Evolutionary conservation across 2,113 vertebrate species (phyloP), one percentile per base, ranked within the genome.

Genomic region (Alosa alosa): DNA sequence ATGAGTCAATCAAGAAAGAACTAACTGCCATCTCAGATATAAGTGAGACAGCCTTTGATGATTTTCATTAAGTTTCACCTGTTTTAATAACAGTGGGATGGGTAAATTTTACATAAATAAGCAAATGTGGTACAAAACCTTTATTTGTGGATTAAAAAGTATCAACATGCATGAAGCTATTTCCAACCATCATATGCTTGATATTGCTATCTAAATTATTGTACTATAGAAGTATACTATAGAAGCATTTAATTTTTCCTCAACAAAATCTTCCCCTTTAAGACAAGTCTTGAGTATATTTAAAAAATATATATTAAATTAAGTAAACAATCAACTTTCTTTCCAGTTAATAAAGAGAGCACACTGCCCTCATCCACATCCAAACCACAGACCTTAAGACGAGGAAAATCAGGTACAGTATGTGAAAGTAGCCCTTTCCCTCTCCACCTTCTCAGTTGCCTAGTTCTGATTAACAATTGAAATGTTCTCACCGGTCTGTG

Each of bases 21-120:
- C 84, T 91, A 49, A 52, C 13, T 82, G 91, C 89, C 82, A 89
- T 96, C 81, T 93, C 93, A 0, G 93, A 94, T 18, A 93, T 94
- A 55, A 92, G 95, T 93, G 46, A 0, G 47, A 15, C 55, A 22
- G 55, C 4, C 1, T 60, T 60, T 60, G 6, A 20, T 22, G n/a
- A 6, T 18, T 18, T 55, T 55, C 17, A 55, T 18, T 44, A 3
- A 3, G 41, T 44, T 44, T 44, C 4, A 4, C 41, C 41, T 44
- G 41, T 44, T 44, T 44, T 1, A 49, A 8, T 13, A 49, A 49
- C 17, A 18, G 17, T 18, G 17, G 52, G 52, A 18, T 55, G 52
- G 52, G 17, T 15, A 55, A 1, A 4, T 55, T 3, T 55, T 55
- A 55, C 2, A 18, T 18, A 55, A 15, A 31, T 31, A 31, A 55